Evolutionary conservation across 2,888 invertebrate species (phyloP).

Genomic region (Aporophyla lueneburgensis): DNA sequence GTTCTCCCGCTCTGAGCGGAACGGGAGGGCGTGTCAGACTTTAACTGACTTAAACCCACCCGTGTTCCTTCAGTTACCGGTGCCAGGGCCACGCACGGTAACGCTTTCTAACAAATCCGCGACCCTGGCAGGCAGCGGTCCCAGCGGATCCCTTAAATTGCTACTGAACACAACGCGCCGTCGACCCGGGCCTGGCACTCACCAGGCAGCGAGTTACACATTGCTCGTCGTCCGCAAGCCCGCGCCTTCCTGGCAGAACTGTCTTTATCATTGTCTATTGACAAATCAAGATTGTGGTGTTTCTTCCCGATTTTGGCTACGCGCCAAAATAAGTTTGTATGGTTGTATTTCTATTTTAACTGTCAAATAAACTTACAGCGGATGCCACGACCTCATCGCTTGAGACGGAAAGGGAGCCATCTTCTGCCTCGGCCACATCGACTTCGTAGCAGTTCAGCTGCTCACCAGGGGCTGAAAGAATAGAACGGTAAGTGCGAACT

Average conservation of each 20-base stretch:
- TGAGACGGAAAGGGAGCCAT: slow-evolving; percentile 41
- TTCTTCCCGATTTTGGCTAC: neutral
- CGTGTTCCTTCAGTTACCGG: too few relatives aligned
- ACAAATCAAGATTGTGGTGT: neutral
- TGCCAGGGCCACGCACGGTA: too few relatives aligned
- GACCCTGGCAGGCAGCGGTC: too few relatives aligned
- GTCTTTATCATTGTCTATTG: neutral
- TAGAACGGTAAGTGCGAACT: neutral
- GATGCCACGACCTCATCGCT: slow-evolving; percentile 52
- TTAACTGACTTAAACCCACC: too few relatives aligned
- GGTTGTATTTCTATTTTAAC: neutral
- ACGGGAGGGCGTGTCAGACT: too few relatives aligned
- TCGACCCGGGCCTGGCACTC: too few relatives aligned
- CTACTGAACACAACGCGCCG: too few relatives aligned
- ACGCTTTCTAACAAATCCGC: too few relatives aligned
- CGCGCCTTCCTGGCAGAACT: neutral
- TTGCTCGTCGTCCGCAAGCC: too few relatives aligned
- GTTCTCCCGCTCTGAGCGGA: too few relatives aligned
- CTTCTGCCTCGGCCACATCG: slow-evolving; percentile 34
- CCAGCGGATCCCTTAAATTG: too few relatives aligned
- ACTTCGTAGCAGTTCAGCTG: slow-evolving; percentile 67
- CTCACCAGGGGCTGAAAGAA: slow-evolving; percentile 74
- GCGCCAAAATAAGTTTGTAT: neutral
- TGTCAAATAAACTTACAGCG: slow-evolving; percentile 55
- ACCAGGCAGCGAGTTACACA: too few relatives aligned